Percentiles rank a stretch among this genome's conserved stretches.
phyloP scores from a whole-genome alignment of 53 echinoderm and acorn worm species.

The Mesocentrotus franciscanus region DNA sequence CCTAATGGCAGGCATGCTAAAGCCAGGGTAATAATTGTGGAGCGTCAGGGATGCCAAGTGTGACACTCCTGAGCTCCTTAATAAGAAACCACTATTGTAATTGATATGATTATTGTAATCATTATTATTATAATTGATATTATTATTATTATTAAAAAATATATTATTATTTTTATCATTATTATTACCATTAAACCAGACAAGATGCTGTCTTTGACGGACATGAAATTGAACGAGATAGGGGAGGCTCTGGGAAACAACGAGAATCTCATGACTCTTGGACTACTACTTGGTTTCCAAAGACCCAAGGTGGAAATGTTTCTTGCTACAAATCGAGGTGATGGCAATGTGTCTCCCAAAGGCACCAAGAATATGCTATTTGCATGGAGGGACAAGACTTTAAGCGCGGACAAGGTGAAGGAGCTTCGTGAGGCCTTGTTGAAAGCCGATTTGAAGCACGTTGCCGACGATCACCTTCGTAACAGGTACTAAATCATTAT shows the following conservation, averaged over 20 bases:
- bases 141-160: too few relatives aligned
- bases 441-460: not conserved
- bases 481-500: too few relatives aligned
- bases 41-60: too few relatives aligned
- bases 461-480: not conserved
- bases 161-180: not conserved
- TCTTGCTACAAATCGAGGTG: not conserved
- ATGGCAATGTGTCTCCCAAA: not conserved
- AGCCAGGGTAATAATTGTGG: too few relatives aligned
- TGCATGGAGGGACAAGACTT: not conserved
- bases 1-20: too few relatives aligned
- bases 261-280: not conserved
- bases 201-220: not conserved
- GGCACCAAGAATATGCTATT: conserved; percentile 33
- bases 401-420: not conserved
- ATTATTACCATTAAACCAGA: not conserved
- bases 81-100: too few relatives aligned
- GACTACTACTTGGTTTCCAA: not conserved
- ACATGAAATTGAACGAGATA: not conserved
- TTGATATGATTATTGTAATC: too few relatives aligned
- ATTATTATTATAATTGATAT: too few relatives aligned
- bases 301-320: not conserved
- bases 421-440: not conserved
- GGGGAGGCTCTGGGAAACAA: not conserved
- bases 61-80: too few relatives aligned